Conservation (phyloP, 2,113 vertebrate genomes). For the Thamnophis sirtalis region DNA sequence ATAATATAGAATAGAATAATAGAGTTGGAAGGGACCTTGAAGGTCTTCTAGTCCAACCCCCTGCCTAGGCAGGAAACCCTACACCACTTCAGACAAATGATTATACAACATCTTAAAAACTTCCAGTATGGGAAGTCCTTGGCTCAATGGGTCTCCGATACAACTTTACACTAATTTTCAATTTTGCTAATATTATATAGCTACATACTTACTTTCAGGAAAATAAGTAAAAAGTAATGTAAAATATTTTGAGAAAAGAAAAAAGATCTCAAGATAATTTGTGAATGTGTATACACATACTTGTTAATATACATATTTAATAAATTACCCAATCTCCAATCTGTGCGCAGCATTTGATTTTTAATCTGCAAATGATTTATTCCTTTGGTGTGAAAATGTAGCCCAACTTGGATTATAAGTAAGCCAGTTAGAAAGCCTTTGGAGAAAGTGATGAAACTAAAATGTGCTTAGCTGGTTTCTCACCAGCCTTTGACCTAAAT, state of each 20-base stretch:
- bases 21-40: no score
- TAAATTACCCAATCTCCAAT: neutral
- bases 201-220: neutral
- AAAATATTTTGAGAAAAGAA: neutral
- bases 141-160: neutral
- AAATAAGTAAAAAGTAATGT: neutral
- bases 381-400: neutral
- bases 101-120: no score
- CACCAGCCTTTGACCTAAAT: neutral
- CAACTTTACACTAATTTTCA: neutral
- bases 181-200: neutral
- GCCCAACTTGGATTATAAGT: neutral
- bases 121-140: neutral
- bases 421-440: neutral
- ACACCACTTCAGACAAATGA: no score
- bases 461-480: neutral
- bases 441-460: neutral
- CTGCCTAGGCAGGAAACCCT: no score
- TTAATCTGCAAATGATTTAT: neutral
- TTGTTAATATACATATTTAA: neutral
- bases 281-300: neutral
- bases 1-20: neutral
- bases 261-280: neutral
- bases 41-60: no score
- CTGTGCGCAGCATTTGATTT: neutral